Evolutionary conservation across 2,797 vertebrate species (phyloP).

Genomic region (Smutsia temminckii): DNA sequence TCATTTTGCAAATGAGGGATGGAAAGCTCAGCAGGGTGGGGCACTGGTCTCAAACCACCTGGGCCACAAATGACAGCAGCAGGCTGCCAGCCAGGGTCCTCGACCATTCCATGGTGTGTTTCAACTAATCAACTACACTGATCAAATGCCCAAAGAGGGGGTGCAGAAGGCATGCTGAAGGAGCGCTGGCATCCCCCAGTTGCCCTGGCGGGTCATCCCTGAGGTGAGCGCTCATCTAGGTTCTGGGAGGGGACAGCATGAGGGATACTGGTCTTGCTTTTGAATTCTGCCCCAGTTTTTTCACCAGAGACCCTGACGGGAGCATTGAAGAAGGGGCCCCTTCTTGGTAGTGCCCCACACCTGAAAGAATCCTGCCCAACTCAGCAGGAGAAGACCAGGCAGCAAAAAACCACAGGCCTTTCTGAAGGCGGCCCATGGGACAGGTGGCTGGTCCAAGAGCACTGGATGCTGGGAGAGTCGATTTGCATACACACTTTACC

Average conservation of each 20-base stretch:
- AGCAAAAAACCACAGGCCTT: background rate
- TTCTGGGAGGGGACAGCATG: background rate
- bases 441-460: background rate
- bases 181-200: fast-evolving
- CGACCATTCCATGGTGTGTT: background rate
- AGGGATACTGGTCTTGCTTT: fast-evolving
- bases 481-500: no score
- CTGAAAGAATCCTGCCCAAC: background rate
- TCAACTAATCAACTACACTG: background rate
- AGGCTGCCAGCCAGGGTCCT: background rate
- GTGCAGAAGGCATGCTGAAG: background rate
- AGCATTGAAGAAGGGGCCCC: background rate
- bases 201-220: fast-evolving
- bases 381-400: background rate
- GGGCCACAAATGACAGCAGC: background rate
- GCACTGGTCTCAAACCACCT: background rate
- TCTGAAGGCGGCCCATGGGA: background rate
- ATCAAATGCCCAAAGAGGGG: background rate
- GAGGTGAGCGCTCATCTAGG: background rate
- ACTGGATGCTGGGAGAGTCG: fast-evolving
- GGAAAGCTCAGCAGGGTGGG: background rate
- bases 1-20: conserved; percentile 58
- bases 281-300: background rate
- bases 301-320: background rate
- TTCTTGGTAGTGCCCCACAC: fast-evolving